Percentiles rank a stretch among this genome's conserved stretches.
Conservation (phyloP, 2,888 invertebrate genomes). For the Napeogenes inachia region DNA sequence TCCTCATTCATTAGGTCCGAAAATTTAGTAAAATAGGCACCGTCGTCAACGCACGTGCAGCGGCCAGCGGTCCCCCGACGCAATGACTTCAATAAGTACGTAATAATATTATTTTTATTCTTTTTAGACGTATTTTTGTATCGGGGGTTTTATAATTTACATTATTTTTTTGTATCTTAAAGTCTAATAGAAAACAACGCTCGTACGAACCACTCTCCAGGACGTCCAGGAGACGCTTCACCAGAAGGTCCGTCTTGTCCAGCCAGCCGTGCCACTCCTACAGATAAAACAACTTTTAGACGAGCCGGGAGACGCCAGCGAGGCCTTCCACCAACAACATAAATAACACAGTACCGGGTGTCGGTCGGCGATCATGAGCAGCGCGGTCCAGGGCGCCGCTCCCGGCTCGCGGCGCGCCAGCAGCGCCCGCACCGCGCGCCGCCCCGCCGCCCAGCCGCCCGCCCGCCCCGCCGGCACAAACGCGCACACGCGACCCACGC, state of each 20-base stretch:
- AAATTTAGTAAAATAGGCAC: no score
- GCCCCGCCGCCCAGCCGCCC: constrained; percentile 28
- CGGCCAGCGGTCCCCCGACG: no score
- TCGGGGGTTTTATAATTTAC: no score
- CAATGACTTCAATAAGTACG: no score
- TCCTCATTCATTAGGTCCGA: no score
- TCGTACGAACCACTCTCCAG: constrained; percentile 52
- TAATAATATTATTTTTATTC: no score
- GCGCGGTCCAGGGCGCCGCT: constrained; percentile 82
- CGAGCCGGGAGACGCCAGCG: constrained; percentile 13
- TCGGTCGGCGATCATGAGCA: constrained; percentile 74
- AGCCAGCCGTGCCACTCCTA: constrained; percentile 85
- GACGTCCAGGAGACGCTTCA: constrained; percentile 51
- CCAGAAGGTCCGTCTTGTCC: constrained; percentile 84
- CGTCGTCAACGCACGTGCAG: no score
- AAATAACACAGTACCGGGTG: constrained; percentile 29
- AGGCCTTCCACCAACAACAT: no score
- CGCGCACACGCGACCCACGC: constrained; percentile 68
- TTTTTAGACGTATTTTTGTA: no score
- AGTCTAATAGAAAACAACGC: neutral
- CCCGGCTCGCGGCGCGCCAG: constrained; percentile 25
- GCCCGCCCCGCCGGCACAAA: constrained; percentile 64
- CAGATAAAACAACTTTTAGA: constrained; percentile 34
- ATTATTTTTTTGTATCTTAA: neutral
- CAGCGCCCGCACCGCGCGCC: constrained; percentile 21